Percentiles rank a stretch among this genome's conserved stretches.
Evolutionary conservation across 2,888 invertebrate genomes (phyloP).

Genomic region (Cephus rjabovi): DNA sequence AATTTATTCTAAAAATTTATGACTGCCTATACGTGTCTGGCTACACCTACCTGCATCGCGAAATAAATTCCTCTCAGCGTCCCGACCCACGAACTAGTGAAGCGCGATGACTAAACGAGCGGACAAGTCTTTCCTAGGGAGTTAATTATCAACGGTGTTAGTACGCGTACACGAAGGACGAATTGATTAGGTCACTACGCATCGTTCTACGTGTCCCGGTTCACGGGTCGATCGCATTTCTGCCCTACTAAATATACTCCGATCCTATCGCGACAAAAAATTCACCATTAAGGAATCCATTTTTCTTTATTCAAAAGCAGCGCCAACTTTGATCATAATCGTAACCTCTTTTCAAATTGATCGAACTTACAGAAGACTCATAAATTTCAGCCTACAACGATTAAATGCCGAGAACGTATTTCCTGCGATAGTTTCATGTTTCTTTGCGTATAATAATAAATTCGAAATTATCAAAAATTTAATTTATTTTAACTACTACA

Average conservation of each 20-base stretch:
- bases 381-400: background rate
- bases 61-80: background rate
- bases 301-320: background rate
- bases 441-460: background rate
- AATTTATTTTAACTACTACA: background rate
- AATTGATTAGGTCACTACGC: conserved; percentile 36
- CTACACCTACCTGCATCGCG: background rate
- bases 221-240: background rate
- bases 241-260: background rate
- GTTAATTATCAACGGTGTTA: conserved; percentile 35
- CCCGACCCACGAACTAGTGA: background rate
- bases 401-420: background rate
- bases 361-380: background rate
- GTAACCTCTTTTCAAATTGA: background rate
- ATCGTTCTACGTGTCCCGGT: conserved; percentile 8
- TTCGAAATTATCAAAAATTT: background rate
- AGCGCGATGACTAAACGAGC: background rate
- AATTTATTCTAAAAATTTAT: background rate
- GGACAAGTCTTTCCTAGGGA: conserved; percentile 14
- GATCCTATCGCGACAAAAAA: background rate
- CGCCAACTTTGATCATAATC: background rate
- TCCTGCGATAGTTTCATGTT: background rate
- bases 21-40: background rate
- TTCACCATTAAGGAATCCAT: background rate
- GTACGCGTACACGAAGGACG: conserved; percentile 38